Evolutionary conservation across 2,797 vertebrate species (phyloP).

Genomic region (Aplochiton taeniatus): DNA sequence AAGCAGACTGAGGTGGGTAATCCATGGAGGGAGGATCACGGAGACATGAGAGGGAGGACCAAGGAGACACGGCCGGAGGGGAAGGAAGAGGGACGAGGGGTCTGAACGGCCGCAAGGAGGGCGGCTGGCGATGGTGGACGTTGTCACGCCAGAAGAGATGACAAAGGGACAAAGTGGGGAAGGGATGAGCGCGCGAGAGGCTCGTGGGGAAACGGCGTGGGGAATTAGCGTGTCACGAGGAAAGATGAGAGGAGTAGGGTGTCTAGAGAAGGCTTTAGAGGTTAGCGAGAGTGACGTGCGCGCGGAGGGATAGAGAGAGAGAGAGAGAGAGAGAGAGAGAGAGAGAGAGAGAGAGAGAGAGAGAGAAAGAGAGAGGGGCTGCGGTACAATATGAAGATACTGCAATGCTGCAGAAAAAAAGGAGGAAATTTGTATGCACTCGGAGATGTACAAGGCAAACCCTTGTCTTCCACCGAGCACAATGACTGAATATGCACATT

Average conservation of each 20-base stretch:
- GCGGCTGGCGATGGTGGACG: slow-evolving; percentile 26
- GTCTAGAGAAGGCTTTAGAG: not conserved
- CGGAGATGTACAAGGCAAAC: slow-evolving; percentile 58
- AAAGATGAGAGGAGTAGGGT: not conserved
- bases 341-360: slow-evolving; percentile 27
- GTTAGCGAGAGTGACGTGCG: not conserved
- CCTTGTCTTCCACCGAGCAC: slow-evolving; percentile 45
- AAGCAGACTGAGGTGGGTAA: not conserved
- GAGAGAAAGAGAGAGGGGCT: slow-evolving; percentile 36
- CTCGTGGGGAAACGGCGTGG: not conserved
- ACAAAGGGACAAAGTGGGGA: slow-evolving; percentile 12
- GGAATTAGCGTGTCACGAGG: slow-evolving; percentile 24
- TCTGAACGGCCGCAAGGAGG: not conserved
- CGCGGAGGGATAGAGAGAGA: slow-evolving; percentile 2
- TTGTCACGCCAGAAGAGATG: slow-evolving; percentile 31
- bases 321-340: slow-evolving; percentile 23
- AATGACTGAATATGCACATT: slow-evolving; percentile 54
- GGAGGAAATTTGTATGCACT: slow-evolving; percentile 59
- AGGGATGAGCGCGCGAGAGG: slow-evolving; percentile 16
- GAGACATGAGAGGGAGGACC: not conserved
- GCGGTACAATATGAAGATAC: slow-evolving; percentile 57
- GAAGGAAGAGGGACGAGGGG: slow-evolving; percentile 1
- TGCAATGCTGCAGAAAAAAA: slow-evolving; percentile 60
- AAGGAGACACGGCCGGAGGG: not conserved
- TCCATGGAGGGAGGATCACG: not conserved